These are phyloP conservation scores for Cryptus viduatorius DNA, from an alignment of 2,888 invertebrate species.

Conservation along the genomic window DNA sequence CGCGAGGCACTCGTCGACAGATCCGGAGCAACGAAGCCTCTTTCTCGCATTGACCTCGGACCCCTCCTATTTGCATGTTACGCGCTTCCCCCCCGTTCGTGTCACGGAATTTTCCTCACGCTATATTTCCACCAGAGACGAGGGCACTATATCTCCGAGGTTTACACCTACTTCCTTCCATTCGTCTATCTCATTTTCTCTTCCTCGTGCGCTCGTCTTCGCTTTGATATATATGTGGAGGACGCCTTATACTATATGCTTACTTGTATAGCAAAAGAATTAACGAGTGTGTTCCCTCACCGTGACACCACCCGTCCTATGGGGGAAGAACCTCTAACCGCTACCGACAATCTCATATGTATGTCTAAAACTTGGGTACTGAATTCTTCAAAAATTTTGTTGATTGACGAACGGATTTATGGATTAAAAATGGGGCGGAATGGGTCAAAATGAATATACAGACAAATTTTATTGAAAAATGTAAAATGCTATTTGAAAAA, in stretches of 20 bases:
- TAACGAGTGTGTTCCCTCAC: constrained; percentile 63
- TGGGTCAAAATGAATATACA: too few relatives aligned
- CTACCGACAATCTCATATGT: neutral
- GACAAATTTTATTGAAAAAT: too few relatives aligned
- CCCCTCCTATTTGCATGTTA: constrained; percentile 19
- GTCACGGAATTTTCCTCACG: constrained; percentile 37
- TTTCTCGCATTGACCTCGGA: constrained; percentile 19
- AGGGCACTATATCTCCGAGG: constrained; percentile 28
- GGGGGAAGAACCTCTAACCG: constrained; percentile 8
- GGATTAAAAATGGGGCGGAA: neutral
- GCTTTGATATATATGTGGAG: constrained; percentile 28
- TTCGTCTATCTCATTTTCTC: constrained; percentile 34
- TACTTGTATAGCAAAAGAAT: constrained; percentile 24
- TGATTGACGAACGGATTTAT: neutral
- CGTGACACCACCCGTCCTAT: constrained; percentile 50
- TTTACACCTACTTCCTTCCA: constrained; percentile 51
- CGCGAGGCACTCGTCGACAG: constrained; percentile 19
- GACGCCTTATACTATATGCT: neutral
- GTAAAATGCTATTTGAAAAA: too few relatives aligned
- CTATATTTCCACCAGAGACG: constrained; percentile 15
- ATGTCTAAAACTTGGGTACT: neutral
- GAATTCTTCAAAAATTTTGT: neutral
- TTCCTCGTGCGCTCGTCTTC: constrained; percentile 3
- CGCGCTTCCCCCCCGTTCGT: neutral
- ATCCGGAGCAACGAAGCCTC: constrained; percentile 40